Conservation (phyloP, 1,140 invertebrate genomes). For the Atta colombica region DNA sequence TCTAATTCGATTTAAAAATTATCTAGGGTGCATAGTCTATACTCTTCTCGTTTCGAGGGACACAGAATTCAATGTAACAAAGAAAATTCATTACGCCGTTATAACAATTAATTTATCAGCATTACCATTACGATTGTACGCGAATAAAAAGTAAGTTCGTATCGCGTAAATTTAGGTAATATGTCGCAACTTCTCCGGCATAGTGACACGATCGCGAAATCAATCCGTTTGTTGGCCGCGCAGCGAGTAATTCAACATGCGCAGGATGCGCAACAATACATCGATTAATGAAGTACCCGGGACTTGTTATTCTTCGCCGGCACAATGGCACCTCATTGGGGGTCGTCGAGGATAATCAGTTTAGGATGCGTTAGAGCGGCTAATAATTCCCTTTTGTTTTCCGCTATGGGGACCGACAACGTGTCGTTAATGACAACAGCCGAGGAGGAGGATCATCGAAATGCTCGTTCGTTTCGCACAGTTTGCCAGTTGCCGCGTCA, state of each 20-base stretch:
- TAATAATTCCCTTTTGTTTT: conserved; percentile 80
- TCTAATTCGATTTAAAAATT: background rate
- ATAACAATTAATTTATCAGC: conserved; percentile 32
- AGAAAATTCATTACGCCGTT: background rate
- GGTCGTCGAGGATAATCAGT: conserved; percentile 76
- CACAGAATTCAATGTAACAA: background rate
- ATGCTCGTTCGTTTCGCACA: conserved; percentile 45
- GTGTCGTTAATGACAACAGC: conserved; percentile 71
- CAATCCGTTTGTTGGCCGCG: conserved; percentile 74
- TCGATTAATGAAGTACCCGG: conserved; percentile 78
- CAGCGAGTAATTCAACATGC: conserved; percentile 48
- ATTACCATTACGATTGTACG: background rate
- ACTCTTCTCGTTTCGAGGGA: background rate
- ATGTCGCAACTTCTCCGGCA: conserved; percentile 1
- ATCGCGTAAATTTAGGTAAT: conserved; percentile 28
- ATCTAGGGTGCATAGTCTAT: no score
- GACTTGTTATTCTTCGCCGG: conserved; percentile 71
- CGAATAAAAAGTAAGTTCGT: background rate
- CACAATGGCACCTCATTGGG: conserved; percentile 74
- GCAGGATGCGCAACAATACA: conserved; percentile 72
- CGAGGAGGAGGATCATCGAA: conserved; percentile 47
- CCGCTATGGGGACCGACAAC: conserved; percentile 18
- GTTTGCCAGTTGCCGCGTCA: conserved; percentile 52
- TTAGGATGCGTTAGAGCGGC: conserved; percentile 77
- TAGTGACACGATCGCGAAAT: conserved; percentile 69